Base-by-base conservation (phyloP, 2,888 invertebrate species). In the Nomada ruficornis region DNA sequence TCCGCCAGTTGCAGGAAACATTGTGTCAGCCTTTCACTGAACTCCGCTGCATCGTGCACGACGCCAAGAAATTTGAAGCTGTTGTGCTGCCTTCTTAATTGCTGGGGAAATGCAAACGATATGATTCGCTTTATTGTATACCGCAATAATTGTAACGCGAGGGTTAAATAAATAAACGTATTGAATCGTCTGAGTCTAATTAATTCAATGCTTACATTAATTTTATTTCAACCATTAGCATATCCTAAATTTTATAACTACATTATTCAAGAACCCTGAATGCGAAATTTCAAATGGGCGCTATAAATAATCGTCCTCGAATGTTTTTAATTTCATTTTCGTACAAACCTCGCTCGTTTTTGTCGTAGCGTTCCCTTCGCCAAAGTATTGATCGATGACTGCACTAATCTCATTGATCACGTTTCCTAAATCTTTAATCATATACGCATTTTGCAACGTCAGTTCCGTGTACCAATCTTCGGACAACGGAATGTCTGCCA, bases 391-490 rank as follows among this genome's bases (percentile, higher is more conserved):
- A 18, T 71, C 7, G 10, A 83, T 69, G 2, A 42, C 59, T 0
- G 67, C 50, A 7, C 11, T 26, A 3, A 73, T 55, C 47, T 82
- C 83, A 10, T 86, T 78, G n/a, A 68, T 65, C 52, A 85, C 69
- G 15, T 62, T 69, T 0, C 76, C 62, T 0, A 87, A 15, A 71
- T 88, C 88, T 9, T 55, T 54, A 0, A 85, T 5, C 23, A 88
- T 1, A 1, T 82, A 67, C 4, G 77, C 69, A 4, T 78, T 80
- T 29, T 86, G 88, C 5, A 83, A 54, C 23, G 87, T 15, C 20
- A 52, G 11, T 57, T 88, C 87, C 1, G 77, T 59, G 10, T 75
- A 73, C 87, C 88, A 88, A 59, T 82, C 78, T 1, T 78, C 70
- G 3, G 77, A 80, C 11, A 52, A 18, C 15, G 87, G 52, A 63